Conservation (phyloP, 2,888 invertebrate genomes). For the Orgyia antiqua region DNA sequence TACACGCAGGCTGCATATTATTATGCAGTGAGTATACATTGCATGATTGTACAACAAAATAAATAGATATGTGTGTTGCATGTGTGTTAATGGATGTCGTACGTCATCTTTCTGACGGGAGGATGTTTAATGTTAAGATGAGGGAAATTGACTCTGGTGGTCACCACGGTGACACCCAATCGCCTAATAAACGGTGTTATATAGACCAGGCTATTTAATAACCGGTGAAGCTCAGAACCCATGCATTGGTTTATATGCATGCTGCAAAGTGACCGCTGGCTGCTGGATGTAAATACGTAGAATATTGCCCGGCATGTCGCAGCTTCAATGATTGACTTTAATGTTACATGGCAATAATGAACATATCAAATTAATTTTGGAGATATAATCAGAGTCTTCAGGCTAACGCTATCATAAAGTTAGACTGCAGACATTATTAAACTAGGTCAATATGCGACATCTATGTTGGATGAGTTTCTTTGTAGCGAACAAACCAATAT, state of each 20-base stretch:
- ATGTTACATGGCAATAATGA: conserved; percentile 56
- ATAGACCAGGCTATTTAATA: conserved; percentile 40
- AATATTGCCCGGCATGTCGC: conserved; percentile 59
- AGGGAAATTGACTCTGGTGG: conserved; percentile 76
- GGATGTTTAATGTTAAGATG: conserved; percentile 70
- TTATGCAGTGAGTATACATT: conserved; percentile 50
- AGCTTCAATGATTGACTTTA: conserved; percentile 33
- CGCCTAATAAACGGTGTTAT: conserved; percentile 65
- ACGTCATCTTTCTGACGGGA: conserved; percentile 68
- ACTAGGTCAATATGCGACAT: too few species aligned
- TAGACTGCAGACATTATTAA: too few species aligned
- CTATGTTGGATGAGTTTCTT: too few species aligned
- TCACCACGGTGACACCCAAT: conserved; percentile 55
- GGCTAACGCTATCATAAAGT: too few species aligned
- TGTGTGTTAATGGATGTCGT: conserved; percentile 73
- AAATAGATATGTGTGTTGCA: conserved; percentile 76
- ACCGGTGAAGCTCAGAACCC: conserved; percentile 26
- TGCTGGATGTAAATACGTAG: conserved; percentile 43
- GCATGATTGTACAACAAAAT: conserved; percentile 70
- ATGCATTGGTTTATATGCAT: conserved; percentile 34
- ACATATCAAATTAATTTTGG: conserved; percentile 58
- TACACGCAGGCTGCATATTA: conserved; percentile 33
- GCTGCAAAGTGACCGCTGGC: conserved; percentile 36
- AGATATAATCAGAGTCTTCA: conserved; percentile 34
- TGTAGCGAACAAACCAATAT: too few species aligned